A percentile compares a stretch with the other conserved stretches of the same genome.
phyloP scores from a whole-genome alignment of 2,113 vertebrate species.

The Mus spicilegus region DNA sequence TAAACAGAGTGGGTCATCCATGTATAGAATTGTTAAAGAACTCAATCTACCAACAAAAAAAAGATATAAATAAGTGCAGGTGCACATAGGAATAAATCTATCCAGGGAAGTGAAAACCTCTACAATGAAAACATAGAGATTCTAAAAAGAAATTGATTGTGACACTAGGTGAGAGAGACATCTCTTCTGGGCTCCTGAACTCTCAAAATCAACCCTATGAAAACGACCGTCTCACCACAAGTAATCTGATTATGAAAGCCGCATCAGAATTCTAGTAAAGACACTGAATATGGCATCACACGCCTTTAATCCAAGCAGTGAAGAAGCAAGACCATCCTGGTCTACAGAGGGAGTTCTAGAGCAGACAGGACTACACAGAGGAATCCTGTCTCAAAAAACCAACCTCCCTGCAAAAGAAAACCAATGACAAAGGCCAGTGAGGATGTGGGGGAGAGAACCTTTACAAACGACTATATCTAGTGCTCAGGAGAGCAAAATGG shows the following conservation, averaged over 20 bases:
- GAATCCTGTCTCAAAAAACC: background rate
- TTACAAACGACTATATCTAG: background rate
- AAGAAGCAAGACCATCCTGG: background rate
- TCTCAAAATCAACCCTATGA: no score
- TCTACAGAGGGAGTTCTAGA: background rate
- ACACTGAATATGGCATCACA: rapidly evolving
- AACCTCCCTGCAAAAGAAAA: background rate
- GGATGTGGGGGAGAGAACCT: background rate
- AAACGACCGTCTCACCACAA: background rate
- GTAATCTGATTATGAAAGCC: background rate
- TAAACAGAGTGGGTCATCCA: no score
- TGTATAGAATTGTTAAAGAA: background rate
- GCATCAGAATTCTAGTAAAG: background rate
- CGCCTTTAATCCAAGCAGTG: background rate
- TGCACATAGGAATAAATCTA: background rate
- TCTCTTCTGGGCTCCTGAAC: background rate
- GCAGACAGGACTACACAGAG: background rate
- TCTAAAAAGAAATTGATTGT: no score
- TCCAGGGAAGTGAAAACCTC: background rate
- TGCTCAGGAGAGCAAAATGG: background rate
- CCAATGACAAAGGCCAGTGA: background rate
- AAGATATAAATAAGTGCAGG: no score
- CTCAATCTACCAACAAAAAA: background rate
- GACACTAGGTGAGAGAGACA: background rate
- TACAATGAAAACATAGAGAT: no score